Percentiles rank a stretch among this genome's conserved stretches.
Evolutionary conservation across 2,797 vertebrate genomes (phyloP).

Genomic region (Thaleichthys pacificus): DNA sequence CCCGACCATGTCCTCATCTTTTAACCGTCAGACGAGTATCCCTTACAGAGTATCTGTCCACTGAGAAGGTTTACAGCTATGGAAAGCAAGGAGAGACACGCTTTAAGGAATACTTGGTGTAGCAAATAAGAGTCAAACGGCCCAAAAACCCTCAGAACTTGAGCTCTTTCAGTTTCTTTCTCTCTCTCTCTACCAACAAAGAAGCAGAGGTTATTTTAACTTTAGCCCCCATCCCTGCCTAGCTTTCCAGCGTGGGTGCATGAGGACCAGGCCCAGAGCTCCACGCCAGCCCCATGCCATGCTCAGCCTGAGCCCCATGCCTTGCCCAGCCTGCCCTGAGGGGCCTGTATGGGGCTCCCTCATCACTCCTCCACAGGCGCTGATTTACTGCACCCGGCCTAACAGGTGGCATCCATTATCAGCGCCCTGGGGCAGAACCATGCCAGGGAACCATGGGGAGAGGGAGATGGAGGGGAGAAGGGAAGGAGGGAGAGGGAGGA

Average conservation of each 20-base stretch:
- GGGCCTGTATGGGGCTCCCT: conserved; percentile 36
- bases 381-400: conserved; percentile 56
- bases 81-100: background rate
- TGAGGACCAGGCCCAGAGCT: conserved; percentile 63
- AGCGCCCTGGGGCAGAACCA: conserved; percentile 33
- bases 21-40: background rate
- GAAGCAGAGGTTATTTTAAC: conserved; percentile 57
- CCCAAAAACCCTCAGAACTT: background rate
- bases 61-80: background rate
- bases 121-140: background rate
- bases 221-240: conserved; percentile 63
- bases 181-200: conserved; percentile 30
- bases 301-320: conserved; percentile 49
- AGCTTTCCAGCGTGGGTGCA: conserved; percentile 57
- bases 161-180: background rate
- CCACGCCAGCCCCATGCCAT: conserved; percentile 53
- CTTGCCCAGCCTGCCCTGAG: conserved; percentile 16
- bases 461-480: background rate
- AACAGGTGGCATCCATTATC: conserved; percentile 79
- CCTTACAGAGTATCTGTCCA: background rate
- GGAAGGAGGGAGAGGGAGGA: background rate
- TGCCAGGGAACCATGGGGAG: conserved; percentile 12
- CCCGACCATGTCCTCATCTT: background rate
- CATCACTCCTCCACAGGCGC: conserved; percentile 36
- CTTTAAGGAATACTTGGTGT: background rate